Conservation (phyloP, 2,888 invertebrate genomes). For the Flexamia atlantica region DNA sequence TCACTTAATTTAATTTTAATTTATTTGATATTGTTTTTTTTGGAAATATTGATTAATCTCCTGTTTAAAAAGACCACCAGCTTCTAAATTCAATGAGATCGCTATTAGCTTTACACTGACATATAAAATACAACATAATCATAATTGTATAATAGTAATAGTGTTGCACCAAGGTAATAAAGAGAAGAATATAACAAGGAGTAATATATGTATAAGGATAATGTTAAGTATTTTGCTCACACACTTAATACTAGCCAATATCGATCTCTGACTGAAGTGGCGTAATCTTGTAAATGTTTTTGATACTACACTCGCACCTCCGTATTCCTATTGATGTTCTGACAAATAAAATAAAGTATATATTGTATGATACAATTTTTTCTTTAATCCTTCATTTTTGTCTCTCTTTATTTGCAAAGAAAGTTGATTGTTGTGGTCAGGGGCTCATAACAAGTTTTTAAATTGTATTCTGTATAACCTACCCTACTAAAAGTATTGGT, state of each 20-base stretch:
- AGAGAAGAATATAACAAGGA: background rate
- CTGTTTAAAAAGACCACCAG: background rate
- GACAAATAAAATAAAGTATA: conserved; percentile 53
- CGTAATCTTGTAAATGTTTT: conserved; percentile 49
- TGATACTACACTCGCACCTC: conserved; percentile 51
- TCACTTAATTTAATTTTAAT: too few species aligned
- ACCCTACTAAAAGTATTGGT: too few species aligned
- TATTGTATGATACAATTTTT: conserved; percentile 21
- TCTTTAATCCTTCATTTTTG: background rate
- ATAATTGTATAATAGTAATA: background rate
- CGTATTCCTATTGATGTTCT: conserved; percentile 56
- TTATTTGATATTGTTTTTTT: background rate
- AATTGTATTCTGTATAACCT: too few species aligned
- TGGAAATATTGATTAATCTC: background rate
- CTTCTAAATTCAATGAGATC: conserved; percentile 25
- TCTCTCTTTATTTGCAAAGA: too few species aligned
- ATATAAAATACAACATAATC: conserved; percentile 10
- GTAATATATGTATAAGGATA: conserved; percentile 1
- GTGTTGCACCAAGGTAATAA: conserved; percentile 5
- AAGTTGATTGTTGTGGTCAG: too few species aligned
- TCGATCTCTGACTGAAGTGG: conserved; percentile 49
- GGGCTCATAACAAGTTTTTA: too few species aligned
- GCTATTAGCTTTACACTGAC: conserved; percentile 16
- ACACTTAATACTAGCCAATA: conserved; percentile 13
- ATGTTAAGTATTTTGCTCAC: conserved; percentile 30